Conservation (phyloP, 2,113 vertebrate genomes). For the Stegastes partitus region DNA sequence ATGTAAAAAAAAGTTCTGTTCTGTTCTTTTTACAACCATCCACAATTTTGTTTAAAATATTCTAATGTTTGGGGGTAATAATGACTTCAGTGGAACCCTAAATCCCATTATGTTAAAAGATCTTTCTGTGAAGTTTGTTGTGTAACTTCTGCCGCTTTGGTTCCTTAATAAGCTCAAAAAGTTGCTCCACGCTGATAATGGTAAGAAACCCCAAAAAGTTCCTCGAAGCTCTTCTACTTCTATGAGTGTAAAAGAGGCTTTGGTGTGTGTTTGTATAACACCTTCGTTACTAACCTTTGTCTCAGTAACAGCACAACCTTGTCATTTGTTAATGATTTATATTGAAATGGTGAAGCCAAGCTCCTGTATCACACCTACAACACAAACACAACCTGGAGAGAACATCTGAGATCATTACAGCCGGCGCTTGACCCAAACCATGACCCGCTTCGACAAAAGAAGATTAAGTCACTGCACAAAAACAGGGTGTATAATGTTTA, state of each 20-base stretch:
- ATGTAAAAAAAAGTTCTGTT: too few species aligned
- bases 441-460: slow-evolving; percentile 1
- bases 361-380: slow-evolving; percentile 42
- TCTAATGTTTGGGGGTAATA: too few species aligned
- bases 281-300: slow-evolving; percentile 12
- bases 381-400: slow-evolving; percentile 53
- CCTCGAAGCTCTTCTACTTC: too few species aligned
- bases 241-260: neutral
- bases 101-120: too few species aligned
- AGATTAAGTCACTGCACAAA: slow-evolving; percentile 8
- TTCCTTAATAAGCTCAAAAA: too few species aligned
- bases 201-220: too few species aligned
- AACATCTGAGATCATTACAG: neutral
- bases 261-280: slow-evolving; percentile 47
- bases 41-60: too few species aligned
- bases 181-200: too few species aligned
- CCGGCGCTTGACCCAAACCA: neutral
- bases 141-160: too few species aligned
- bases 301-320: slow-evolving; percentile 34
- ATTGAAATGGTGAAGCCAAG: slow-evolving; percentile 32
- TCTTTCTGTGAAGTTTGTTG: too few species aligned
- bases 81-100: too few species aligned
- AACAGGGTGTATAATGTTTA: slow-evolving; percentile 10
- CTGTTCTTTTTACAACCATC: too few species aligned
- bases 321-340: slow-evolving; percentile 50